phyloP scores from a whole-genome alignment of 2,797 vertebrate species.

The Enteromius paludinosus region DNA sequence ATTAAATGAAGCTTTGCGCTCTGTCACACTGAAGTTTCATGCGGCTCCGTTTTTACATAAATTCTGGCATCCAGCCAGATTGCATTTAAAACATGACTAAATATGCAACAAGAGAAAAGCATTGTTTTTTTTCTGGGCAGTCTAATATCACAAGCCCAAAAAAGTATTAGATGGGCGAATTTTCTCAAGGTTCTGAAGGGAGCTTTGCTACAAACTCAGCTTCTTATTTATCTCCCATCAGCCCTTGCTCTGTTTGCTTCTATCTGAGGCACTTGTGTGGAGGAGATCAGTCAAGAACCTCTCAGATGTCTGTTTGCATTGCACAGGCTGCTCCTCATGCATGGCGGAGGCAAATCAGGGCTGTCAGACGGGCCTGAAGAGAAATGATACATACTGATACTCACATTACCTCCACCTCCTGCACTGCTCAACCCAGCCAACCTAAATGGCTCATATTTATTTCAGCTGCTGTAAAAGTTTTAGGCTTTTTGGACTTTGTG shows the following conservation, averaged over 20 bases:
- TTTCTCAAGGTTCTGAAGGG: slow-evolving; percentile 62
- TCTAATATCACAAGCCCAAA: slow-evolving; percentile 5
- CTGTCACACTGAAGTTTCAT: not conserved
- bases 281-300: slow-evolving; percentile 75
- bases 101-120: slow-evolving; percentile 76
- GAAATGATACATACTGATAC: slow-evolving; percentile 48
- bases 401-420: slow-evolving; percentile 40
- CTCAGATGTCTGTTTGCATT: slow-evolving; percentile 69
- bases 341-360: slow-evolving; percentile 60
- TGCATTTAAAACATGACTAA: slow-evolving; percentile 69
- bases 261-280: slow-evolving; percentile 70
- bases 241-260: slow-evolving; percentile 71
- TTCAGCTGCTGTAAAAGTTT: slow-evolving; percentile 17
- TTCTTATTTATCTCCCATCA: slow-evolving; percentile 75
- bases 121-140: slow-evolving; percentile 60
- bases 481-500: not conserved
- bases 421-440: slow-evolving; percentile 13
- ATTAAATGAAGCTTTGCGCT: not conserved
- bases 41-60: slow-evolving; percentile 18
- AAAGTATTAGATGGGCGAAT: slow-evolving; percentile 49
- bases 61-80: slow-evolving; percentile 51
- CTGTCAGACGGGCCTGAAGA: slow-evolving; percentile 47
- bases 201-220: slow-evolving; percentile 59
- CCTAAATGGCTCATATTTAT: slow-evolving; percentile 15
- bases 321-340: slow-evolving; percentile 59